phyloP scores from a whole-genome alignment of 2,113 vertebrate species.

The Hyla sarda region DNA sequence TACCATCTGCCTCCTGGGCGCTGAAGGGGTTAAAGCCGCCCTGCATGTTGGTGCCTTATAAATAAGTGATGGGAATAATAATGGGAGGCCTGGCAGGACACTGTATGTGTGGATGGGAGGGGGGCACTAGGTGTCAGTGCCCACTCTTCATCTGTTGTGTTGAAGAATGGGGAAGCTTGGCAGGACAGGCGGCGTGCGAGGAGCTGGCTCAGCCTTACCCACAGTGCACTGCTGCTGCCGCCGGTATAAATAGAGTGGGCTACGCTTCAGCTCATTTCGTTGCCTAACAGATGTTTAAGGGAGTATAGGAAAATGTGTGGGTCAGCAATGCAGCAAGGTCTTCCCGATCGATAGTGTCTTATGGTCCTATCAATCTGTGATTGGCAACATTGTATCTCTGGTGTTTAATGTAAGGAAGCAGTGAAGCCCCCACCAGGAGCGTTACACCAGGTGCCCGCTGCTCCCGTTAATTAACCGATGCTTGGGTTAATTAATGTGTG shows the following conservation, averaged over 20 bases:
- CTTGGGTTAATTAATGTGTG: not conserved
- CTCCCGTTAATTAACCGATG: not conserved
- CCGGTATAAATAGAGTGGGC: constrained; percentile 49
- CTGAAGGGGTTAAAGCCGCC: constrained; percentile 26
- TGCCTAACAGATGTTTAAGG: constrained; percentile 46
- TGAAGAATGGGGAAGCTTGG: constrained; percentile 31
- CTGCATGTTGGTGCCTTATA: constrained; percentile 9
- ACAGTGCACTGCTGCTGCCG: constrained; percentile 13
- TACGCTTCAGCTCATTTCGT: constrained; percentile 36
- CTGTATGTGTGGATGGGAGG: constrained; percentile 24
- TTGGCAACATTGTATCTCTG: not conserved
- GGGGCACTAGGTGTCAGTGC: constrained; percentile 48
- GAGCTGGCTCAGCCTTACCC: constrained; percentile 47
- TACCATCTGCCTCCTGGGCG: not conserved
- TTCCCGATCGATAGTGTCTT: not conserved
- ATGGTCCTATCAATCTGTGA: constrained; percentile 7
- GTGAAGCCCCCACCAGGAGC: not conserved
- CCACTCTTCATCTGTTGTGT: constrained; percentile 55
- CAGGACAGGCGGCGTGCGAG: constrained; percentile 42
- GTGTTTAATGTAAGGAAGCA: not conserved
- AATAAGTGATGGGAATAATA: constrained; percentile 44
- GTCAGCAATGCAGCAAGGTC: constrained; percentile 4
- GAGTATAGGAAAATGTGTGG: constrained; percentile 3
- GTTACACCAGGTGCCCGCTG: not conserved
- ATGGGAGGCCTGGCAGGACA: constrained; percentile 49